Conservation (phyloP, 2,113 vertebrate species). For the Oceanodroma tethys region DNA sequence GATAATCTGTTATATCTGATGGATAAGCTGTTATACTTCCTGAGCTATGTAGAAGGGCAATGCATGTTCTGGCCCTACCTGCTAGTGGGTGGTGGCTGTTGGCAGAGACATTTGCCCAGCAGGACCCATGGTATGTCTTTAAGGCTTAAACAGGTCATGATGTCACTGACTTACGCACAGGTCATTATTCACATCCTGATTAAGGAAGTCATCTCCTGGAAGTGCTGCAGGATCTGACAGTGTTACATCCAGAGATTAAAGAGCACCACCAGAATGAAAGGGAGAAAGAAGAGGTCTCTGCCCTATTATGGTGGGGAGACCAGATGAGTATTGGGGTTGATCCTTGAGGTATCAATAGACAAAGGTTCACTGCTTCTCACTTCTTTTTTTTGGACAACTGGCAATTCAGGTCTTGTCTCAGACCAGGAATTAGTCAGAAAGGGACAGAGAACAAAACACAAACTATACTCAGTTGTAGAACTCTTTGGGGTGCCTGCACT, state of each 20-base stretch:
- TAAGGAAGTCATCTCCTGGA: not conserved
- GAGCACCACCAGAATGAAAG: not conserved
- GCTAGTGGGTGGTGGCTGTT: not conserved
- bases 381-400: not conserved
- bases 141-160: not conserved
- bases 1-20: too few relatives aligned
- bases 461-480: not conserved
- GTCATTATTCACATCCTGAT: not conserved
- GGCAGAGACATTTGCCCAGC: not conserved
- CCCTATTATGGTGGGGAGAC: not conserved
- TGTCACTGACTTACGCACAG: not conserved
- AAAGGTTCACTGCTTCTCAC: not conserved
- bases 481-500: accelerated
- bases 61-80: not conserved
- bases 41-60: not conserved
- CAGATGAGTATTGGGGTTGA: not conserved
- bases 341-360: not conserved
- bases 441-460: not conserved
- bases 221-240: not conserved
- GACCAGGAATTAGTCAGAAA: not conserved
- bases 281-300: not conserved
- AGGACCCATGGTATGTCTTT: not conserved
- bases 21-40: not conserved
- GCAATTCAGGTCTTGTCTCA: not conserved
- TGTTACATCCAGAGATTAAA: not conserved